These are phyloP conservation scores for Rhagologus leucostigma DNA, from an alignment of 2,113 vertebrate species.

Conservation along the genomic window DNA sequence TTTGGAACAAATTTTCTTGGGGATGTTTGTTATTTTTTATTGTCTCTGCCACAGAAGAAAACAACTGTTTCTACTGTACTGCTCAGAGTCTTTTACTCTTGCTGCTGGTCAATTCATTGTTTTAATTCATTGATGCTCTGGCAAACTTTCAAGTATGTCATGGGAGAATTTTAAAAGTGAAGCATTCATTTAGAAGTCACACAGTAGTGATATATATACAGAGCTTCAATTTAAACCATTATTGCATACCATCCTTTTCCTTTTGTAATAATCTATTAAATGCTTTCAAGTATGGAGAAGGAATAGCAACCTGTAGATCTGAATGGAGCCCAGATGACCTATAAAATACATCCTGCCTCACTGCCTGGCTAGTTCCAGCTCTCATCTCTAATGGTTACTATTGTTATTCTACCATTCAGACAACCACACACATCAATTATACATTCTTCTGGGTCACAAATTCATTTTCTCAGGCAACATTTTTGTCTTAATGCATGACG, in stretches of 20 bases:
- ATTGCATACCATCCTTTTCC: conserved; percentile 69
- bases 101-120: conserved; percentile 42
- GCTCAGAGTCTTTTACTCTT: neutral
- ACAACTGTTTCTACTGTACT: neutral
- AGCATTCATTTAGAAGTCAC: conserved; percentile 69
- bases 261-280: conserved; percentile 82
- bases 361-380: conserved; percentile 68
- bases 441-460: conserved; percentile 59
- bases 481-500: conserved; percentile 34
- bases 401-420: conserved; percentile 73
- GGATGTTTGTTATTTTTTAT: conserved; percentile 1
- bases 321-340: conserved; percentile 80
- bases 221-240: conserved; percentile 74
- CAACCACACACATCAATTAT: conserved; percentile 70
- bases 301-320: conserved; percentile 77
- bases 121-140: conserved; percentile 49
- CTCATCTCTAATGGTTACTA: conserved; percentile 74
- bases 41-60: neutral
- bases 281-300: conserved; percentile 78
- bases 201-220: conserved; percentile 57
- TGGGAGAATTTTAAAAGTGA: conserved; percentile 62
- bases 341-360: conserved; percentile 73
- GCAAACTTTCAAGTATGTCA: conserved; percentile 56
- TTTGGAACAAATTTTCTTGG: neutral
- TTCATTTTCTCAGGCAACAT: conserved; percentile 50